phyloP scores from a whole-genome alignment of 1,140 invertebrate species.

The Vanessa tameamea region DNA sequence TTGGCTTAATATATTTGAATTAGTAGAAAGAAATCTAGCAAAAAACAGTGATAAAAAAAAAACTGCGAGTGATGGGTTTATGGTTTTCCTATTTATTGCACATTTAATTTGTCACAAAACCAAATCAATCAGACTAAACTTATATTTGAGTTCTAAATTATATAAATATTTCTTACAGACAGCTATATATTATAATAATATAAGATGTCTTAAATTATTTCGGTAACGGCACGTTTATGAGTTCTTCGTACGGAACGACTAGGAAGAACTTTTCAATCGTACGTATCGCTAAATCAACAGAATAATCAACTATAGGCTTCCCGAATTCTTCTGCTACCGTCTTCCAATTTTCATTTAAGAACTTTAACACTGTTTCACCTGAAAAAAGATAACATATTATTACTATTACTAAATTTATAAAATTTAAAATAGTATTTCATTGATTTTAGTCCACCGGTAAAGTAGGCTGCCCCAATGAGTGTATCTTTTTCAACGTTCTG shows the following conservation, averaged over 20 bases:
- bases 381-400: constrained; percentile 36
- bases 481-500: no score
- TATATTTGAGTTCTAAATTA: neutral
- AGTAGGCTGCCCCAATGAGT: no score
- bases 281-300: constrained; percentile 63
- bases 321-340: constrained; percentile 70
- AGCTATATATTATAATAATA: neutral
- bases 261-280: constrained; percentile 71
- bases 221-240: constrained; percentile 64
- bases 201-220: neutral
- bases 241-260: constrained; percentile 64
- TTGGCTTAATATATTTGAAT: no score
- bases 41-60: no score
- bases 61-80: no score
- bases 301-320: constrained; percentile 70
- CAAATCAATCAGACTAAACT: no score
- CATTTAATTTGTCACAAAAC: no score
- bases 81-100: no score
- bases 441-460: no score
- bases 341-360: constrained; percentile 73
- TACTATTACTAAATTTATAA: neutral
- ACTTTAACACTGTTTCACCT: constrained; percentile 65
- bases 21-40: no score
- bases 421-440: no score
- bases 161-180: neutral